phyloP scores from a whole-genome alignment of 2,797 vertebrate species.

The Intellagama lesueurii region DNA sequence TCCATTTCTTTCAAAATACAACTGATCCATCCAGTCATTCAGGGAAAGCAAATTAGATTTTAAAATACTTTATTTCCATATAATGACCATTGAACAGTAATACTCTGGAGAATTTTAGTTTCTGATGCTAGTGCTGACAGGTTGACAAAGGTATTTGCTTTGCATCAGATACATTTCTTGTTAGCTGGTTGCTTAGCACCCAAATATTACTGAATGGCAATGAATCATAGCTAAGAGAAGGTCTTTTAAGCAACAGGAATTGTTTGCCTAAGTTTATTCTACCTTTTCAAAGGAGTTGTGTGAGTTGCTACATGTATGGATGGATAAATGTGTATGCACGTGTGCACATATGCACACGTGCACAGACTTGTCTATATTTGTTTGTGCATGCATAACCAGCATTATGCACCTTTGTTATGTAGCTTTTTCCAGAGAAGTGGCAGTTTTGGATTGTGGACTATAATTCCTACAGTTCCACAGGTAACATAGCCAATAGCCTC shows the following conservation, averaged over 20 bases:
- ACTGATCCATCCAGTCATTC: not conserved
- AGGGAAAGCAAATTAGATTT: not conserved
- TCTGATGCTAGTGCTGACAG: not conserved
- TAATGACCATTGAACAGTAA: not conserved
- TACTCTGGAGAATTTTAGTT: not conserved
- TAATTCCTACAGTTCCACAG: too few relatives aligned
- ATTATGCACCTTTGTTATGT: not conserved
- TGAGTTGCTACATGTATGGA: not conserved
- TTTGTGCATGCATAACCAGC: not conserved
- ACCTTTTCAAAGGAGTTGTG: not conserved
- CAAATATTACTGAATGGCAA: not conserved
- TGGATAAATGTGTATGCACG: too few relatives aligned
- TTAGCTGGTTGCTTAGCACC: not conserved
- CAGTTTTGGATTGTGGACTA: not conserved
- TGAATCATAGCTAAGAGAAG: not conserved
- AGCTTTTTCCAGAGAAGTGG: not conserved
- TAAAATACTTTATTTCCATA: not conserved
- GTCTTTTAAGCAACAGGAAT: not conserved
- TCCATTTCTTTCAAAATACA: not conserved
- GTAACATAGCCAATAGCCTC: too few relatives aligned
- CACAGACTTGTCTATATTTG: not conserved
- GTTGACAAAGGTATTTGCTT: not conserved
- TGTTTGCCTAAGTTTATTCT: not conserved
- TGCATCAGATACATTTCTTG: not conserved
- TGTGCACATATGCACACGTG: not conserved